These are phyloP conservation scores for Columba guinea DNA, from an alignment of 2,797 vertebrate genomes.

Conservation along the genomic window DNA sequence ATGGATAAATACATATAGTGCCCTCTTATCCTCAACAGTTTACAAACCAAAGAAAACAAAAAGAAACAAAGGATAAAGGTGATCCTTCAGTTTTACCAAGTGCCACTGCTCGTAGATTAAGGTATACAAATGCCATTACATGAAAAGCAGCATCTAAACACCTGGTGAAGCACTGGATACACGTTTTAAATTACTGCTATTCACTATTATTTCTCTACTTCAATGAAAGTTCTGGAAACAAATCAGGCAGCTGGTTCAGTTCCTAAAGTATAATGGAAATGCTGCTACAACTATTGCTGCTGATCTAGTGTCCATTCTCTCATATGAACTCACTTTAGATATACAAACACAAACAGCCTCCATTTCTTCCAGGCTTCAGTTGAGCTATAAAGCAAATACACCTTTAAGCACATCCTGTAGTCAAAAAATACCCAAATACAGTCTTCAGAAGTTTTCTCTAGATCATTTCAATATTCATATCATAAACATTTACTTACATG, in stretches of 20 bases:
- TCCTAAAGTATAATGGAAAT: not conserved
- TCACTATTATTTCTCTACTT: not conserved
- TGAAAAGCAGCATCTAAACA: not conserved
- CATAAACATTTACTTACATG: slow-evolving; percentile 84
- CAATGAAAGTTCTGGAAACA: not conserved
- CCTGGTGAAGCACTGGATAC: not conserved
- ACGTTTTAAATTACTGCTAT: not conserved
- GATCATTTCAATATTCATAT: not conserved
- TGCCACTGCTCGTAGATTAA: not conserved
- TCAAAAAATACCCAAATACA: not conserved
- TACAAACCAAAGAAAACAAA: not conserved
- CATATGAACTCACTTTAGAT: not conserved
- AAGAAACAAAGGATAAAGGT: not conserved
- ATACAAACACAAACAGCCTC: not conserved
- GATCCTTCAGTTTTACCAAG: not conserved
- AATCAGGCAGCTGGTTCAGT: not conserved
- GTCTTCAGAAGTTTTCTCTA: not conserved
- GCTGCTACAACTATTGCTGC: not conserved
- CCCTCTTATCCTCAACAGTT: not conserved
- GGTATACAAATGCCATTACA: not conserved
- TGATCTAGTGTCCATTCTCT: not conserved
- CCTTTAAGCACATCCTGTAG: not conserved
- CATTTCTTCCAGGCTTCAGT: not conserved
- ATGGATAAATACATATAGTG: not conserved
- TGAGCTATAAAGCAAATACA: not conserved